Conservation (phyloP, 2,888 invertebrate genomes). For the Drosophila rubida region DNA sequence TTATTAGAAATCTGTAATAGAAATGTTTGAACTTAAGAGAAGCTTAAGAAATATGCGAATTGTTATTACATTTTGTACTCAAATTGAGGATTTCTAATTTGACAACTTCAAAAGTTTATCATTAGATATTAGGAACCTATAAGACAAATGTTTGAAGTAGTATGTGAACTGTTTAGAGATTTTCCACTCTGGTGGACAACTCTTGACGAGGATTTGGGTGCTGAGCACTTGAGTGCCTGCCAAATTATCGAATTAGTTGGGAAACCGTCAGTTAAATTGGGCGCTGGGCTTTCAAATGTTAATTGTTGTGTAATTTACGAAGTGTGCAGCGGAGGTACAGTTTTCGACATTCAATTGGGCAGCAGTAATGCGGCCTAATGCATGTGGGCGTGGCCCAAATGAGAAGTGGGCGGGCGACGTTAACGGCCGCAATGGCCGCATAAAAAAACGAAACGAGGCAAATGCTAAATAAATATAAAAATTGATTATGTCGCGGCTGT, state of each 20-base stretch:
- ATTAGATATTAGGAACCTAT: no score
- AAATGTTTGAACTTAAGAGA: no score
- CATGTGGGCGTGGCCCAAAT: conserved; percentile 48
- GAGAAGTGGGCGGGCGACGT: conserved; percentile 49
- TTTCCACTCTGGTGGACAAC: background rate
- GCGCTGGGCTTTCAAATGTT: conserved; percentile 24
- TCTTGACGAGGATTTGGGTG: background rate
- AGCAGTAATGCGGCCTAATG: conserved; percentile 36
- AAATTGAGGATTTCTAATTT: no score
- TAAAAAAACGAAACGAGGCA: conserved; percentile 8
- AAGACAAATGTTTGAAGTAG: no score
- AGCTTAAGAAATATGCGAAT: no score
- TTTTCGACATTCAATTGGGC: conserved; percentile 36
- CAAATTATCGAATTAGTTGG: background rate
- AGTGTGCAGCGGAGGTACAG: conserved; percentile 22
- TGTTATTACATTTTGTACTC: no score
- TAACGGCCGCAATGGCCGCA: conserved; percentile 45
- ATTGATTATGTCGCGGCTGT: conserved; percentile 64
- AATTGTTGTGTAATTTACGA: conserved; percentile 46
- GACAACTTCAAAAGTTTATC: no score
- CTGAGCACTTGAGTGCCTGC: background rate
- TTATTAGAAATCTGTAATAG: no score
- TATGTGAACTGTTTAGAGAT: no score
- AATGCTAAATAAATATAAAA: conserved; percentile 74
- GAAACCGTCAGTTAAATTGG: background rate